Conservation (phyloP, 2,113 vertebrate species). For the Spea multiplicata region DNA sequence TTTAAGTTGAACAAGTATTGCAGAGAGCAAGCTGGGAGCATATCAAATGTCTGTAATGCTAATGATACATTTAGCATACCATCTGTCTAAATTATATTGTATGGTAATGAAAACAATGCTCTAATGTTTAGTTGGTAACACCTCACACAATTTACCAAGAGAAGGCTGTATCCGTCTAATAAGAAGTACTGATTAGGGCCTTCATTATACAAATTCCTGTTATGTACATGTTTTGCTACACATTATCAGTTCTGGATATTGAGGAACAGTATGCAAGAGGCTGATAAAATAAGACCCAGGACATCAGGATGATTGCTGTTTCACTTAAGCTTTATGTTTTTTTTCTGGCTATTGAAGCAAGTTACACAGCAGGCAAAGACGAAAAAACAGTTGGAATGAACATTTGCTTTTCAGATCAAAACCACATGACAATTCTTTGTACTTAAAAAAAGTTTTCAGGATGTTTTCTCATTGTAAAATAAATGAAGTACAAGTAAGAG, state of each 20-base stretch:
- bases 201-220: background rate
- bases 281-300: slow-evolving; percentile 46
- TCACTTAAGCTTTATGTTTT: slow-evolving; percentile 29
- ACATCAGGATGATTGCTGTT: slow-evolving; percentile 40
- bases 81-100: background rate
- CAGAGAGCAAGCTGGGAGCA: slow-evolving; percentile 35
- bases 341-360: slow-evolving; percentile 29
- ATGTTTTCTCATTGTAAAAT: slow-evolving; percentile 23
- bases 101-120: slow-evolving; percentile 7
- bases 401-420: slow-evolving; percentile 42
- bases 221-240: slow-evolving; percentile 13
- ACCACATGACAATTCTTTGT: slow-evolving; percentile 28
- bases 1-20: slow-evolving; percentile 43
- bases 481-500: slow-evolving; percentile 25
- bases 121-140: background rate
- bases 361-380: slow-evolving; percentile 16
- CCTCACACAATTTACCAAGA: background rate
- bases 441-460: slow-evolving; percentile 23
- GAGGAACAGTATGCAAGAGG: slow-evolving; percentile 31
- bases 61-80: slow-evolving; percentile 40
- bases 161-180: background rate
- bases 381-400: slow-evolving; percentile 42
- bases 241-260: slow-evolving; percentile 23
- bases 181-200: background rate
- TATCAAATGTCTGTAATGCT: slow-evolving; percentile 42